Evolutionary conservation across 2,113 vertebrate genomes (phyloP).

Genomic region (Apeltes quadracus): DNA sequence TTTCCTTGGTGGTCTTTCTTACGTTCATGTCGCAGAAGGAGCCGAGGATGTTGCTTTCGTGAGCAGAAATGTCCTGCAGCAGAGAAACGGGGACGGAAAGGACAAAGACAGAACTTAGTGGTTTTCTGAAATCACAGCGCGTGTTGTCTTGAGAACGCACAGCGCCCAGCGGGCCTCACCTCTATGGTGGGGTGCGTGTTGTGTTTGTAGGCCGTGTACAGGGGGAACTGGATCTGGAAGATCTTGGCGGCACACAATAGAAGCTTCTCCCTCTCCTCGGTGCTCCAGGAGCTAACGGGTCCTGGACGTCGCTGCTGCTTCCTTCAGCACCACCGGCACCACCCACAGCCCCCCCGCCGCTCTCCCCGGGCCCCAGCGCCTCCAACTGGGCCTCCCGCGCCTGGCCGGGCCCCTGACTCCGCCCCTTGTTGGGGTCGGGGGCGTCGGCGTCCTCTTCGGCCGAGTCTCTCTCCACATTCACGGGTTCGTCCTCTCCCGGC

Average conservation of each 20-base stretch:
- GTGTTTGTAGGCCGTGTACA: conserved; percentile 99
- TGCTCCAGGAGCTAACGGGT: conserved; percentile 92
- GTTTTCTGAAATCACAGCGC: too few relatives aligned
- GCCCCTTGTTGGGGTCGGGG: conserved; percentile 65
- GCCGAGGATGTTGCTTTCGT: conserved; percentile 99
- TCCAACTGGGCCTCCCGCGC: conserved; percentile 72
- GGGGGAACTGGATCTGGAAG: conserved; percentile 99
- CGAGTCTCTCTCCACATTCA: conserved; percentile 91
- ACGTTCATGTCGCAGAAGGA: conserved; percentile 99
- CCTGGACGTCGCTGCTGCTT: conserved; percentile 78
- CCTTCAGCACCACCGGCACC: conserved; percentile 66
- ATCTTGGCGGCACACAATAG: conserved; percentile 98
- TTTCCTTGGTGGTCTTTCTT: conserved; percentile 81
- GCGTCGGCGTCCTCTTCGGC: conserved; percentile 82
- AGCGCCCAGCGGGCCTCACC: conserved; percentile 76
- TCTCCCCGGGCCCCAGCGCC: conserved; percentile 76
- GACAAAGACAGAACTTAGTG: neutral
- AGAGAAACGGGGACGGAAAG: conserved; percentile 8
- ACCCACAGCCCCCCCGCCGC: conserved; percentile 61
- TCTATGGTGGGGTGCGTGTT: conserved; percentile 99
- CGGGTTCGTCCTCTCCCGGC: conserved; percentile 84
- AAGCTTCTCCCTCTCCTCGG: conserved; percentile 97
- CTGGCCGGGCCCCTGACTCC: conserved; percentile 67
- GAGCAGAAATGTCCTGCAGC: conserved; percentile 95
- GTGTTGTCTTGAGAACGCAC: too few relatives aligned